A percentile compares a stretch with the other conserved stretches of the same genome.
These are phyloP conservation scores for Coturnix japonica DNA, from an alignment of 2,113 vertebrate species.

Conservation along the genomic window DNA sequence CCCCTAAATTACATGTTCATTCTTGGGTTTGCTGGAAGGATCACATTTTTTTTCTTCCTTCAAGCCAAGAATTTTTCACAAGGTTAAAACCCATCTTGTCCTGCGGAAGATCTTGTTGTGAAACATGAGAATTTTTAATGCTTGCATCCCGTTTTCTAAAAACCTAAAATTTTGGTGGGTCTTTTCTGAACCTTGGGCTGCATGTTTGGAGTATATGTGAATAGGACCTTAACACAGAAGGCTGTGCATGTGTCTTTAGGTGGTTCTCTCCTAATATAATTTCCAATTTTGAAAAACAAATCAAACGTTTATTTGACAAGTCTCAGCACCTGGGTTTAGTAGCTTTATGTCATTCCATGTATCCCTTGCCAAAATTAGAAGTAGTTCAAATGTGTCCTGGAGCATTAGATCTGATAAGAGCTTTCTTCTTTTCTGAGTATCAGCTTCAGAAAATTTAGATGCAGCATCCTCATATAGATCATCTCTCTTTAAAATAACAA, in stretches of 20 bases:
- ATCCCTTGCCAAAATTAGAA: background rate
- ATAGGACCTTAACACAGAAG: background rate
- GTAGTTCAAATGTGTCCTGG: background rate
- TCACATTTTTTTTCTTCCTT: background rate
- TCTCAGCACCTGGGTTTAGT: background rate
- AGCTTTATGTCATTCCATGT: constrained; percentile 1
- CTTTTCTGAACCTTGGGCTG: background rate
- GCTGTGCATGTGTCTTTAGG: background rate
- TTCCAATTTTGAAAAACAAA: background rate
- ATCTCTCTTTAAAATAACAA: background rate
- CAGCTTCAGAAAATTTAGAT: background rate
- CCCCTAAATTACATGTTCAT: background rate
- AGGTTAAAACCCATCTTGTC: background rate
- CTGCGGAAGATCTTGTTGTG: background rate
- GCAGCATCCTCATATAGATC: background rate
- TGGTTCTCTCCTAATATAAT: background rate
- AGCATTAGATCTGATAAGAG: background rate
- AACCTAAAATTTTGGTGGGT: fast-evolving
- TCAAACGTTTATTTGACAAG: background rate
- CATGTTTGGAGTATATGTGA: background rate
- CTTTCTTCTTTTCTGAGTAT: background rate
- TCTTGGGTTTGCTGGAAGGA: background rate
- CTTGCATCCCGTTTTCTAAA: background rate
- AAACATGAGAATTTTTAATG: background rate
- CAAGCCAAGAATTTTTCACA: constrained; percentile 15